Base-by-base conservation (phyloP, 2,888 invertebrate species). In the Conomelus anceps region DNA sequence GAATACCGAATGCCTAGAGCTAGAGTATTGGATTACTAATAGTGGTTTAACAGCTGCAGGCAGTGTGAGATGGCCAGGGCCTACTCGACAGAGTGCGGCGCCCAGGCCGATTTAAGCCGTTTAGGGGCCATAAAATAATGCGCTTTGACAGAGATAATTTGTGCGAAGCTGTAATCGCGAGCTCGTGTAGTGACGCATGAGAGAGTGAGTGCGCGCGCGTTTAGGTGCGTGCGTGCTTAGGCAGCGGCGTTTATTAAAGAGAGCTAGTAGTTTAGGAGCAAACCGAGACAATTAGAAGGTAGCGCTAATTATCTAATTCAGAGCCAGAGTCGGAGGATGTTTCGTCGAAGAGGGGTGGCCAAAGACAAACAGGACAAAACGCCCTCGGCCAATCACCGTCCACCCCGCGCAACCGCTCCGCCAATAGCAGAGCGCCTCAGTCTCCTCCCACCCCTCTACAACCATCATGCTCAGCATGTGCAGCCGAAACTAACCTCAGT, bases 351-450 rank as follows among this genome's bases (percentile, higher is more conserved):
- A 86, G 88, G 22, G 85, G 41, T 41, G 88, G 89, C 26, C 24
- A 89, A 88, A 89, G 85, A 89, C 85, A 89, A 89, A 89, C 89
- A 89, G 85, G 26, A 86, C 85, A n/a, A 89, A 89, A 22, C 91
- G 90, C 91, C 90, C 88, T 89, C 88, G 89, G 85, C 89, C 90
- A 89, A 85, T 88, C 29, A 88, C 41, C 88, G 88, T n/a, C 84
- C 89, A 88, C 89, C 88, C 22, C 84, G 90, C 84, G 29, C 29
- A 20, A 85, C 86, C 24, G 24, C 84, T 85, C 87, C 22, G 88
- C 89, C 89, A 89, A 89, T 87, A 34, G 90, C 34, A 20, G 23
- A 13, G 29, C 86, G 26, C 63, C 34, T n/a, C 22, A 86, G 63
- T 34, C 84, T 23, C 9, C 85, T 34, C 88, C 85, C 84, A 41